Evolutionary conservation across 2,797 vertebrate genomes (phyloP), one percentile per base, ranked within the genome.

Genomic region (Microcaecilia unicolor): DNA sequence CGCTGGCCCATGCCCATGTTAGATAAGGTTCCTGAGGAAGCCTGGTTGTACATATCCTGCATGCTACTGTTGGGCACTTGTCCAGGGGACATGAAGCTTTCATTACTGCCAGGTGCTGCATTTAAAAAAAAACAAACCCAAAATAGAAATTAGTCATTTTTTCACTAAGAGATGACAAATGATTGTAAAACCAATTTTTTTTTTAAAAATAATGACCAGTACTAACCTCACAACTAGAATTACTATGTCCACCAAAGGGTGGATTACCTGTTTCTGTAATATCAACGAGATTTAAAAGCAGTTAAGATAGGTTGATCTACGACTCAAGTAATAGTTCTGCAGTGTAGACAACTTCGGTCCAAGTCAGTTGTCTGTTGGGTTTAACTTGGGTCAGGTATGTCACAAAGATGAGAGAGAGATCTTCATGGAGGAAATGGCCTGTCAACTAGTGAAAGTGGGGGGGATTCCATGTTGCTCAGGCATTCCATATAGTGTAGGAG

Each of bases 11-110:
- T 87, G 56, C 80, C 84, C 72, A 97, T 74, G 13, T 80, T 79
- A 28, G 89, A 70, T 67, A 87, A 71, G 6, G 83, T 74, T 31
- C 81, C 86, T 1, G 90, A 81, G 8, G 91, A 79, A 15, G 80
- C 85, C 48, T 91, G 89, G 45, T 76, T 82, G 61, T 97, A 99
- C 77, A 98, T 78, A 22, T 99, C 96, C 64, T 93, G 93, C 76
- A 96, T 87, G 29, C 84, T 83, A 48, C 91, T 85, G 48, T 84
- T 70, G 42, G 93, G 78, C 79, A 96, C 87, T 68, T 96, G 92
- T 62, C 87, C 82, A 53, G 92, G 85, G 15, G 80, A 61, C 64
- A 98, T 87, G 56, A 92, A 97, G 54, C 92, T 77, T 59, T 99
- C 96, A 9, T 67, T 83, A 35, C 74, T 89, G 73, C 87, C 93